A percentile compares a stretch with the other conserved stretches of the same genome.
These are phyloP conservation scores for Ciconia maguari DNA, from an alignment of 2,113 vertebrate genomes.

Conservation along the genomic window DNA sequence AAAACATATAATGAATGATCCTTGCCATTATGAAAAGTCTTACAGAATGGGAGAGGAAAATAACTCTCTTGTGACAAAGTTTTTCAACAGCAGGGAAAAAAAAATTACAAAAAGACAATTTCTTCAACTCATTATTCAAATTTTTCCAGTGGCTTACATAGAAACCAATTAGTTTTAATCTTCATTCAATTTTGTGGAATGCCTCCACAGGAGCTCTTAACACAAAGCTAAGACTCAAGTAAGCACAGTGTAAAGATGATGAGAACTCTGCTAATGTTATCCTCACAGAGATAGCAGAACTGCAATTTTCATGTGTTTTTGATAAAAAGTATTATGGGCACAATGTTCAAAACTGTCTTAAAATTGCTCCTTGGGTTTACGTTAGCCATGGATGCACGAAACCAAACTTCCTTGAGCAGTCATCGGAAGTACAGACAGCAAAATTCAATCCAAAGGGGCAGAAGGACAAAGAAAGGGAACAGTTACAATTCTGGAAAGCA, in stretches of 20 bases:
- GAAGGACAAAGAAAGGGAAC: background rate
- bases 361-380: background rate
- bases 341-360: background rate
- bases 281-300: background rate
- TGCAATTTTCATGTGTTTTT: background rate
- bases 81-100: background rate
- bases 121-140: background rate
- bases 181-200: background rate
- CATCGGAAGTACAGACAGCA: background rate
- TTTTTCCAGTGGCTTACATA: background rate
- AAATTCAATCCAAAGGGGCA: background rate
- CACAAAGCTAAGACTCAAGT: background rate
- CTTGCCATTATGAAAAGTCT: background rate
- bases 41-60: background rate
- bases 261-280: background rate
- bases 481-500: background rate
- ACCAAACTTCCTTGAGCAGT: background rate
- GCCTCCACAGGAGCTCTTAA: background rate
- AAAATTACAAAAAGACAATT: background rate
- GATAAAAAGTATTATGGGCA: background rate
- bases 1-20: background rate
- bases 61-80: background rate
- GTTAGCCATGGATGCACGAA: background rate
- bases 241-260: background rate
- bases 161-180: constrained; percentile 22